Evolutionary conservation across 2,113 vertebrate species (phyloP), one percentile per base, ranked within the genome.

Genomic region (Pygoscelis antarcticus): DNA sequence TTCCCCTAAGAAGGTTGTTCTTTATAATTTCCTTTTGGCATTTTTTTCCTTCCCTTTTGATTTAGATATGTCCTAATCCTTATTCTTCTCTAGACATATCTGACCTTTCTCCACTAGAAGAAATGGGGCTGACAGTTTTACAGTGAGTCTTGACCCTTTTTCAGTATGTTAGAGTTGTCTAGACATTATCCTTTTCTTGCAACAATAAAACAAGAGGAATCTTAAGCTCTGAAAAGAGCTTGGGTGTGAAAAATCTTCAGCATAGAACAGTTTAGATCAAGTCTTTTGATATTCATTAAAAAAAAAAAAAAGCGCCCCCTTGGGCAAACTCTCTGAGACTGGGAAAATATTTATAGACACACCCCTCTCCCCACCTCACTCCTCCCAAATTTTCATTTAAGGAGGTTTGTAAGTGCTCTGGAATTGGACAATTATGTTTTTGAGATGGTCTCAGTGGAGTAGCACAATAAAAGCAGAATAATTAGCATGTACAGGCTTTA

Each of bases 351-450:
- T 71, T 55, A 14, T 70, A 44, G 49, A 77, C 32, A 57, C 81
- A 62, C 0, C 2, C 6, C 1, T 17, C 4, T 75, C 8, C 5
- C 6, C 10, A 10, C 5, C 9, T n/a, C 6, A 61, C 8, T 71
- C 36, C 14, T 55, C 36, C 23, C 2, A 57, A 4, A 42, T 47
- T 55, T 89, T 68, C 4, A 19, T 42, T 86, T 57, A 89, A 47
- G 16, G 15, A 30, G 2, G 10, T 65, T 82, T 88, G 5, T 34
- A 87, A 89, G 12, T 83, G 40, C n/a, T 82, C 38, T 79, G 72
- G 26, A 80, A 25, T 30, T 42, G 42, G 13, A n/a, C 3, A 55
- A 32, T 49, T 84, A 49, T 34, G 9, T 9, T 94, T 91, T 34
- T 75, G 25, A 64, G 15, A 36, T n/a, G 34, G 2, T 85, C 12